These are phyloP conservation scores for Kryptopterus vitreolus DNA, from an alignment of 2,797 vertebrate species.

Conservation along the genomic window DNA sequence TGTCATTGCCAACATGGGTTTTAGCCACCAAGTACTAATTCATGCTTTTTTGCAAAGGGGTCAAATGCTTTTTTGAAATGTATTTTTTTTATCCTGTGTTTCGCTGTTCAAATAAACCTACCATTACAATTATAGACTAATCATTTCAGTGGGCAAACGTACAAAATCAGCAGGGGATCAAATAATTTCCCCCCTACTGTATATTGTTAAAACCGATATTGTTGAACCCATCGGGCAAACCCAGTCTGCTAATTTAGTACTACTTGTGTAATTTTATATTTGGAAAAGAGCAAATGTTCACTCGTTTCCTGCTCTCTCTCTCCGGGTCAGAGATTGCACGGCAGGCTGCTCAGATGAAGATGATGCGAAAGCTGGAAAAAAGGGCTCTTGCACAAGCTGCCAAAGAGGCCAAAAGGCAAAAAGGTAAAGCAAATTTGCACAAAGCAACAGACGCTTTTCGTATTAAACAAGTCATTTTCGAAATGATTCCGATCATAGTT, in stretches of 20 bases:
- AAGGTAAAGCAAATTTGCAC: conserved; percentile 67
- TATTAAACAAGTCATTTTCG: background rate
- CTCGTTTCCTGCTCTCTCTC: conserved; percentile 39
- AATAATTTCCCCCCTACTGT: too few species aligned
- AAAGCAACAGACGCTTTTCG: background rate
- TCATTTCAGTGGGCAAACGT: too few species aligned
- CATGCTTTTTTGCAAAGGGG: too few species aligned
- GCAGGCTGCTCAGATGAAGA: conserved; percentile 93
- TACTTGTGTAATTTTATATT: conserved; percentile 16
- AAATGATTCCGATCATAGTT: background rate
- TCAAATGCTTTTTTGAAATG: too few species aligned
- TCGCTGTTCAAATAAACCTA: too few species aligned
- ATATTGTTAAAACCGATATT: background rate
- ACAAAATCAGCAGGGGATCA: too few species aligned
- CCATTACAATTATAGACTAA: too few species aligned
- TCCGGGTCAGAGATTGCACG: conserved; percentile 86
- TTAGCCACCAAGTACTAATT: too few species aligned
- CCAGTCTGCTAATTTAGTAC: background rate
- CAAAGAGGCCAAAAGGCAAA: conserved; percentile 92
- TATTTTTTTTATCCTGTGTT: too few species aligned
- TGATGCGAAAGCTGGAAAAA: conserved; percentile 91
- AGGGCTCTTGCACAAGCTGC: conserved; percentile 89
- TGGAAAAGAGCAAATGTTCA: conserved; percentile 18
- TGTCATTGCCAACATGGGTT: too few species aligned
- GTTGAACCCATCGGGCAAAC: background rate